These are phyloP conservation scores for Sandelia bainsii DNA, from an alignment of 2,797 vertebrate genomes.

Conservation along the genomic window DNA sequence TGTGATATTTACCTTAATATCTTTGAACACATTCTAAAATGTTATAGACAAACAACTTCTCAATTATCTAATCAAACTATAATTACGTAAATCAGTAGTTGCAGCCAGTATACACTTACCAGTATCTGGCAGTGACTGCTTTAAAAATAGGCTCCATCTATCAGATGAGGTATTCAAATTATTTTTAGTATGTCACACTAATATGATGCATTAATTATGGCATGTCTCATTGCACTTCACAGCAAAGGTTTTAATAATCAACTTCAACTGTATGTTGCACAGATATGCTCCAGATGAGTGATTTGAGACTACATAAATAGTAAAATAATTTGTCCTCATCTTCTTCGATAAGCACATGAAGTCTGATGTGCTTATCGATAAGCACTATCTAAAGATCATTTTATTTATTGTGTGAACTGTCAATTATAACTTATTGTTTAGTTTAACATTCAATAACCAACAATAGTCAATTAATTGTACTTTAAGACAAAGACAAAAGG, in stretches of 20 bases:
- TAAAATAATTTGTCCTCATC: not conserved
- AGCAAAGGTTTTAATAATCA: not conserved
- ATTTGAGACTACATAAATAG: not conserved
- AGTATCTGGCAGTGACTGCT: not conserved
- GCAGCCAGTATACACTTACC: not conserved
- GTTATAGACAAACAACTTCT: not conserved
- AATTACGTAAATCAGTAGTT: not conserved
- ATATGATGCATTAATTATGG: not conserved
- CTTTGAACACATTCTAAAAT: not conserved
- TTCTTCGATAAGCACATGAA: not conserved
- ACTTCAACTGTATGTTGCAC: not conserved
- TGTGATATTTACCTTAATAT: not conserved
- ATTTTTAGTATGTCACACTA: conserved; percentile 20
- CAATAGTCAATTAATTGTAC: not conserved
- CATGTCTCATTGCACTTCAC: not conserved
- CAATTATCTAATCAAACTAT: not conserved
- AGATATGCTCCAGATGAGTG: not conserved
- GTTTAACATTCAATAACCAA: not conserved
- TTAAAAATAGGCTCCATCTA: conserved; percentile 31
- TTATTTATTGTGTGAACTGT: not conserved
- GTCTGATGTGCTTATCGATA: no score
- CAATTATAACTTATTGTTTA: not conserved
- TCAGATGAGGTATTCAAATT: conserved; percentile 27
- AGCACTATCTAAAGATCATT: not conserved
- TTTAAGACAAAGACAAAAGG: not conserved